Percentiles rank a stretch among this genome's conserved stretches.
These are phyloP conservation scores for Microvelia longipes DNA, from an alignment of 1,140 invertebrate species.

Conservation along the genomic window DNA sequence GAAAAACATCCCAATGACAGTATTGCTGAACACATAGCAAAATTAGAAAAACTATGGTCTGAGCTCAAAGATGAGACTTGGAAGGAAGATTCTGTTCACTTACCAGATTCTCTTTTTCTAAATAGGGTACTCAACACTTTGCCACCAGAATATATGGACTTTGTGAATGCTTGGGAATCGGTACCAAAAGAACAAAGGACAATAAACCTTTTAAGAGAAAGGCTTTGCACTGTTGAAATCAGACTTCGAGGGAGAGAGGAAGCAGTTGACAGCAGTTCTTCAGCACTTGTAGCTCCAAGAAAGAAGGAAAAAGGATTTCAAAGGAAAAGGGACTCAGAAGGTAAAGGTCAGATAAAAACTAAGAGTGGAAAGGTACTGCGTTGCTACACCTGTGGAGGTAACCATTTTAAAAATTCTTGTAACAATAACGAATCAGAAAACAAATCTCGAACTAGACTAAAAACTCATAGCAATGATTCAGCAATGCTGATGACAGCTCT, in stretches of 20 bases:
- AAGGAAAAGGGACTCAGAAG: neutral
- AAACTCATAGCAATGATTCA: too few species aligned
- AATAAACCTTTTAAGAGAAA: neutral
- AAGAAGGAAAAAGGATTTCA: neutral
- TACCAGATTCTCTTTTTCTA: neutral
- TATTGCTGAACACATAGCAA: neutral
- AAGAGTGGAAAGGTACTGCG: neutral
- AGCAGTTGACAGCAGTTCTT: neutral
- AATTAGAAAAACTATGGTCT: neutral
- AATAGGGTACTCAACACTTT: neutral
- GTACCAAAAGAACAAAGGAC: neutral
- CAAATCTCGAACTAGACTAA: neutral
- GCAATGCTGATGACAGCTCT: neutral
- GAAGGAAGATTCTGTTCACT: neutral
- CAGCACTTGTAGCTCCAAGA: neutral
- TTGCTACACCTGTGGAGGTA: neutral
- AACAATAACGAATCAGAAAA: neutral
- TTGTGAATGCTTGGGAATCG: neutral
- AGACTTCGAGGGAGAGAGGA: neutral
- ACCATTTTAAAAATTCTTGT: neutral
- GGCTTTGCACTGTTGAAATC: neutral
- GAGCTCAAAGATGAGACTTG: neutral
- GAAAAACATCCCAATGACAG: neutral
- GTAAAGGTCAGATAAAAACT: neutral
- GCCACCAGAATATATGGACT: neutral